These are phyloP conservation scores for Frieseomelitta varia DNA, from an alignment of 1,140 invertebrate species.

Conservation along the genomic window DNA sequence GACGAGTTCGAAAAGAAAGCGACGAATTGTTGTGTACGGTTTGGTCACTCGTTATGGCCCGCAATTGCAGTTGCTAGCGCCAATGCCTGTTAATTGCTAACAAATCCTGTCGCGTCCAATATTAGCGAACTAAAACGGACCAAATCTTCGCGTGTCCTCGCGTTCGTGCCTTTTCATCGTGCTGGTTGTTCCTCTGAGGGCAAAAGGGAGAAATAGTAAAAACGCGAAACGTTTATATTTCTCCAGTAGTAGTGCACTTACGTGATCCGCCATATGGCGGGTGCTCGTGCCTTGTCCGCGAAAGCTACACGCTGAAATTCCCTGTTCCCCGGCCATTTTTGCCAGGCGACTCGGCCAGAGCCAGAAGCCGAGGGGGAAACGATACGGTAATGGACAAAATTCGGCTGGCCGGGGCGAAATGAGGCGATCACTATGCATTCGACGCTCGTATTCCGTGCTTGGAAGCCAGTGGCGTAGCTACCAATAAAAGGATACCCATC, in stretches of 20 bases:
- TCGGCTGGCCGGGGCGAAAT: constrained; percentile 52
- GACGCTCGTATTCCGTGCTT: constrained; percentile 21
- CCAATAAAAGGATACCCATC: constrained; percentile 56
- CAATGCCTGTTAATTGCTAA: too few species aligned
- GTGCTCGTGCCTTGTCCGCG: background rate
- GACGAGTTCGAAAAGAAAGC: too few species aligned
- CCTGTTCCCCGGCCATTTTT: constrained; percentile 26
- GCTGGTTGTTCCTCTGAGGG: too few species aligned
- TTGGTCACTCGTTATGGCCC: too few species aligned
- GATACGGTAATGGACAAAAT: constrained; percentile 49
- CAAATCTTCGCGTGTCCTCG: too few species aligned
- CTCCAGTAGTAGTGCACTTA: background rate
- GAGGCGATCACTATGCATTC: constrained; percentile 71
- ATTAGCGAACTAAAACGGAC: too few species aligned
- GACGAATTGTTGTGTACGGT: too few species aligned
- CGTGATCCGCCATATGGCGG: constrained; percentile 51
- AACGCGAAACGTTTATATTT: constrained; percentile 36
- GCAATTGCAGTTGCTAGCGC: too few species aligned
- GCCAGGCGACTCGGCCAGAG: background rate
- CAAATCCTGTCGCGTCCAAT: too few species aligned
- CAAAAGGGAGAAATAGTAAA: too few species aligned
- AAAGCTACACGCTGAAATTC: constrained; percentile 9
- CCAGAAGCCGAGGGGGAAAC: background rate
- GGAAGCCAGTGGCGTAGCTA: constrained; percentile 19
- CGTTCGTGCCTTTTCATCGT: too few species aligned